Evolutionary conservation across 1,140 invertebrate genomes (phyloP), one percentile per base, ranked within the genome.

Genomic region (Pachypsylla venusta): DNA sequence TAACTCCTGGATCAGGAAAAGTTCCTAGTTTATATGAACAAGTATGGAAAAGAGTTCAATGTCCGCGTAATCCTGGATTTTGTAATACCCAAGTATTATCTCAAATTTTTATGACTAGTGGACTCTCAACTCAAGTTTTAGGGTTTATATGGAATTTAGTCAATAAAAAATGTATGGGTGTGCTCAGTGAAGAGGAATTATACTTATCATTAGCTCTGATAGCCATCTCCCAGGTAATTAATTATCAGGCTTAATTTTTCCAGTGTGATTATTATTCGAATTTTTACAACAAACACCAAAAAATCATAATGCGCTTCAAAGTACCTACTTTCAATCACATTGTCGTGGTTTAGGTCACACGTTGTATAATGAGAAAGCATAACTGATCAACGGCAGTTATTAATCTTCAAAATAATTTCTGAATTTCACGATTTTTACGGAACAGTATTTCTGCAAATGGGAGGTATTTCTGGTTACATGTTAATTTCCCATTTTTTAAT

Each of bases 61-160:
- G 40, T 16, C 67, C 68, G 62, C 70, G 48, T 14, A 48, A 59
- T 12, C 67, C 72, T 64, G 73, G 70, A 30, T 61, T 74, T 2
- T 79, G 80, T 26, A 76, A 80, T 57, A 83, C 80, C 10, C 74
- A 77, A 30, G 73, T 77, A 62, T 70, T 82, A 1, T 81, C 80
- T 63, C 75, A 77, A 12, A 66, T 83, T 5, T 68, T 84, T n/a
- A 67, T 82, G 28, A 74, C 77, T 13, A 81, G 79, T 68, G 76
- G 78, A 39, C 64, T 84, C 25, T 68, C 77, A 0, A 76, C 76
- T 1, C 76, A 81, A 62, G 69, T 75, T 19, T 70, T 83, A 2
- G 80, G 80, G 14, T 75, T 78, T 57, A 77, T 84, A 53, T 84
- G 81, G 81, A 75, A 74, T 28, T 65, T 82, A 61, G 77, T 76